These are phyloP conservation scores for Amphiprion ocellaris DNA, from an alignment of 2,113 vertebrate species.

Conservation along the genomic window DNA sequence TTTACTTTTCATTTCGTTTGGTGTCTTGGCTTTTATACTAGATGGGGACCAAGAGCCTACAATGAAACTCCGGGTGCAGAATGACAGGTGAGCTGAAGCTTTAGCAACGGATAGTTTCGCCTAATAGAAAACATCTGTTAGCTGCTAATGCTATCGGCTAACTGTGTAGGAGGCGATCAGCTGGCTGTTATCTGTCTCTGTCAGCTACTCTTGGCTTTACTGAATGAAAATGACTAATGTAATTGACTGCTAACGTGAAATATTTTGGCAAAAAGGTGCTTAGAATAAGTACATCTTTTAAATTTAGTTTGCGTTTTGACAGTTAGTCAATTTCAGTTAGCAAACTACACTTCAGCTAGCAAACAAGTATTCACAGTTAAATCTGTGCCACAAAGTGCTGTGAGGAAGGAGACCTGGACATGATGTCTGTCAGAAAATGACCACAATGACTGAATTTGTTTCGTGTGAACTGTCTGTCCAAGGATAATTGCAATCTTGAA, in stretches of 20 bases:
- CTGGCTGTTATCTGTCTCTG: not conserved
- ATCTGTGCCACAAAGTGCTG: too few relatives aligned
- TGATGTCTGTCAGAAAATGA: too few relatives aligned
- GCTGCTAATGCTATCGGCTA: slow-evolving; percentile 61
- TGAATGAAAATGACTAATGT: fast-evolving
- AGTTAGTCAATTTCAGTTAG: not conserved
- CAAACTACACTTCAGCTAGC: too few relatives aligned
- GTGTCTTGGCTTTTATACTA: slow-evolving; percentile 25
- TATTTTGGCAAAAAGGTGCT: not conserved
- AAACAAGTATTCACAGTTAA: too few relatives aligned
- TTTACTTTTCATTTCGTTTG: slow-evolving; percentile 64
- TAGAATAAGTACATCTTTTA: too few relatives aligned
- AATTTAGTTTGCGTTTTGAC: not conserved
- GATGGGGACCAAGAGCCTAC: slow-evolving; percentile 74
- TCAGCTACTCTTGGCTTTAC: not conserved
- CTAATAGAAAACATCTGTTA: slow-evolving; percentile 35
- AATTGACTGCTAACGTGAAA: not conserved
- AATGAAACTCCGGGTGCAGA: slow-evolving; percentile 85
- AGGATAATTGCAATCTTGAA: too few relatives aligned
- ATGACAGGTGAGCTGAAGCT: slow-evolving; percentile 84
- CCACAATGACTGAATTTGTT: too few relatives aligned
- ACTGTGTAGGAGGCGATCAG: not conserved
- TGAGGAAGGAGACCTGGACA: too few relatives aligned
- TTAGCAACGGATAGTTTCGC: not conserved
- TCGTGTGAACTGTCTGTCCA: too few relatives aligned